Evolutionary conservation across 2,113 vertebrate species (phyloP).

Genomic region (Corynorhinus townsendii): DNA sequence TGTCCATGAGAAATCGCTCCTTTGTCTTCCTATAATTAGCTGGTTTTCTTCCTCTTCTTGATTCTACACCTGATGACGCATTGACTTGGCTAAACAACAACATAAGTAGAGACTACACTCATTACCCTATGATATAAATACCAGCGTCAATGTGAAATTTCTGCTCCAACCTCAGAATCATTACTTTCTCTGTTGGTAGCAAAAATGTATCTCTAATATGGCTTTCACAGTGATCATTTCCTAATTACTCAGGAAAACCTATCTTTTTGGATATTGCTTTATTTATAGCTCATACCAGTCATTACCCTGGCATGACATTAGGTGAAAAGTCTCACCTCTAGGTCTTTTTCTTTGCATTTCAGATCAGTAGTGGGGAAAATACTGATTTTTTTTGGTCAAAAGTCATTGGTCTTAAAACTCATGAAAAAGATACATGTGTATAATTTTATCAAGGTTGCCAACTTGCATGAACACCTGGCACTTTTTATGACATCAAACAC

Average conservation of each 20-base stretch:
- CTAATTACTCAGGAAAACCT: background rate
- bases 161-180: background rate
- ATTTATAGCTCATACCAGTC: background rate
- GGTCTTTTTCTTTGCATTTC: background rate
- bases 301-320: background rate
- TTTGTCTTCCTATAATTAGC: background rate
- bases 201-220: background rate
- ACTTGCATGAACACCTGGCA: background rate
- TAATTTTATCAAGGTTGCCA: background rate
- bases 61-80: background rate
- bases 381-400: background rate
- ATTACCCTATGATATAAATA: background rate
- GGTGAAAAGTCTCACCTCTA: background rate
- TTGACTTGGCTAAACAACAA: background rate
- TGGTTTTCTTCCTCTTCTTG: constrained; percentile 33
- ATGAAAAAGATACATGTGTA: background rate
- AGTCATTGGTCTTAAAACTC: background rate
- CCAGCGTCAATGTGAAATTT: background rate
- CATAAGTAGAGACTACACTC: background rate
- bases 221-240: background rate
- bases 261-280: background rate
- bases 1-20: background rate
- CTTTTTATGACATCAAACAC: background rate
- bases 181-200: background rate
- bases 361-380: no score